Conservation (phyloP, 2,888 invertebrate species). For the Lagria hirta region DNA sequence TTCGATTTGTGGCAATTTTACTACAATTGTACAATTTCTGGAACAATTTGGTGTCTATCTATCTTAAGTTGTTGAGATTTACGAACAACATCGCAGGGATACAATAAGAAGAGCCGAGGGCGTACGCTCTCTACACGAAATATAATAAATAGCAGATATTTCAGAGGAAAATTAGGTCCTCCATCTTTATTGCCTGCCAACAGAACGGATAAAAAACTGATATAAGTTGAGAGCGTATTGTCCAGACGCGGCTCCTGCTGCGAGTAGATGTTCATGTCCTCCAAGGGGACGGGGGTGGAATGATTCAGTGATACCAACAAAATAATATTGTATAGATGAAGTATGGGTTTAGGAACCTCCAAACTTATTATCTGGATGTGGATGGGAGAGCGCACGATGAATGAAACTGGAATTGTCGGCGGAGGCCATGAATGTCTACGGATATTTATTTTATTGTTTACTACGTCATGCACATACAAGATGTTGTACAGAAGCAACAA, state of each 20-base stretch:
- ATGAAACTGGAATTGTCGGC: no score
- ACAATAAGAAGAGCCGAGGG: slow-evolving; percentile 9
- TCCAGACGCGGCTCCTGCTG: slow-evolving; percentile 50
- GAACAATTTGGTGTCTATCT: not conserved
- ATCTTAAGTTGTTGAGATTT: slow-evolving; percentile 9
- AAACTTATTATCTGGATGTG: slow-evolving; percentile 23
- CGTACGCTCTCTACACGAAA: slow-evolving; percentile 22
- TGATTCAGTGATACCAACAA: slow-evolving; percentile 49
- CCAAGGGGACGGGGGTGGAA: slow-evolving; percentile 33
- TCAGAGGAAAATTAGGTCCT: slow-evolving; percentile 53
- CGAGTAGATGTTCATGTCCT: slow-evolving; percentile 44
- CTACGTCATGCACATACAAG: no score
- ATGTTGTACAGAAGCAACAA: no score
- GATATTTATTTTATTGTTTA: no score
- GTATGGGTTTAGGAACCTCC: slow-evolving; percentile 33
- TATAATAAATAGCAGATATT: slow-evolving; percentile 51
- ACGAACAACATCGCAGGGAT: slow-evolving; percentile 11
- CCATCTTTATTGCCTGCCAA: slow-evolving; percentile 53
- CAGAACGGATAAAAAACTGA: slow-evolving; percentile 51
- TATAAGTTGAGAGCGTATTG: slow-evolving; percentile 51
- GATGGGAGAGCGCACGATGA: no score
- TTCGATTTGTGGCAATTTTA: no score
- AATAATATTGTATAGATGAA: slow-evolving; percentile 46
- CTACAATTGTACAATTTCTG: no score
- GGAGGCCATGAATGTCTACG: no score